These are phyloP conservation scores for Theodoxus fluviatilis DNA, from an alignment of 2,888 invertebrate species.

Conservation along the genomic window DNA sequence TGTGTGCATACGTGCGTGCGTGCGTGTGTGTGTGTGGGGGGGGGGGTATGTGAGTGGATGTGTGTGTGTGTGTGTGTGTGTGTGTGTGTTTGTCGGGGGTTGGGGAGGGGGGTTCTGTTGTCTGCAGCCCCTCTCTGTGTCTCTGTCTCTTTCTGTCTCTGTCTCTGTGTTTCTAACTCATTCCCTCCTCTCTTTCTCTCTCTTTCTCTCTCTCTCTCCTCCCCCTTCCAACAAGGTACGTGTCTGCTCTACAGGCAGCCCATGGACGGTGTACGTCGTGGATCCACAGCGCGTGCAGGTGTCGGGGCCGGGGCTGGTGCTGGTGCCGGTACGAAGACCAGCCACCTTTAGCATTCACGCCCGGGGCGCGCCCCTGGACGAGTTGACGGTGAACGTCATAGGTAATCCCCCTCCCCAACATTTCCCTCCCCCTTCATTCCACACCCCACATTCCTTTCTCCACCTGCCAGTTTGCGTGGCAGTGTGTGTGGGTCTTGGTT, in stretches of 20 bases:
- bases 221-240: too few species aligned
- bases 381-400: slow-evolving; percentile 67
- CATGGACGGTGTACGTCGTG: slow-evolving; percentile 90
- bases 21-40: too few species aligned
- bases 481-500: neutral
- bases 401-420: slow-evolving; percentile 51
- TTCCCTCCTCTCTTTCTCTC: too few species aligned
- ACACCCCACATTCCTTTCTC: neutral
- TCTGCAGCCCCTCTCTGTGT: too few species aligned
- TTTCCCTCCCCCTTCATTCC: neutral
- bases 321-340: slow-evolving; percentile 84
- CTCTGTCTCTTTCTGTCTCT: too few species aligned
- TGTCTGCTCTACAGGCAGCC: slow-evolving; percentile 74
- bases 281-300: slow-evolving; percentile 72
- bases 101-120: too few species aligned
- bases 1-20: too few species aligned
- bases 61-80: too few species aligned
- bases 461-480: neutral
- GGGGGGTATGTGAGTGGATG: too few species aligned
- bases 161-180: too few species aligned
- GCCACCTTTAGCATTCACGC: slow-evolving; percentile 89
- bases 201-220: neutral
- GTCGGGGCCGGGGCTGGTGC: slow-evolving; percentile 85
- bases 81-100: too few species aligned
- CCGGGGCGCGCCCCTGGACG: slow-evolving; percentile 68